phyloP scores from a whole-genome alignment of 1,140 invertebrate genomes.

The Lasioglossum albipes region DNA sequence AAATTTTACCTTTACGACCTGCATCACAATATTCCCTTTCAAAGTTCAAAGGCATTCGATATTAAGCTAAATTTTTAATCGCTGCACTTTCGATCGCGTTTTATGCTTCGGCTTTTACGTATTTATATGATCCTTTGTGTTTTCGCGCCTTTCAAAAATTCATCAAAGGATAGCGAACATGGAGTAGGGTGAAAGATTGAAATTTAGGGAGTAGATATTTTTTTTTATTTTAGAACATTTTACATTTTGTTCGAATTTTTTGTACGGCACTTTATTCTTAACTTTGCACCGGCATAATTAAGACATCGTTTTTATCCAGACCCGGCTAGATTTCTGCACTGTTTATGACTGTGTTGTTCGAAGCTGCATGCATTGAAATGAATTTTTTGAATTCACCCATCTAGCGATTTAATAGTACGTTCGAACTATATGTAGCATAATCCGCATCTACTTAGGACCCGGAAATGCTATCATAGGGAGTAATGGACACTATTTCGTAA shows the following conservation, averaged over 20 bases:
- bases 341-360: too few relatives aligned
- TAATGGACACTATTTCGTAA: too few relatives aligned
- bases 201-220: not conserved
- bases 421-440: too few relatives aligned
- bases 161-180: not conserved
- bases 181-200: not conserved
- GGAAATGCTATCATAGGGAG: too few relatives aligned
- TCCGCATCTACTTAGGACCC: too few relatives aligned
- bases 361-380: not conserved
- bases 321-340: too few relatives aligned
- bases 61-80: not conserved
- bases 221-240: not conserved
- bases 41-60: not conserved
- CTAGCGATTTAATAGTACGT: too few relatives aligned
- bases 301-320: not conserved
- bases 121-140: not conserved
- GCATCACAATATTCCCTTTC: not conserved
- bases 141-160: not conserved
- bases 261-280: not conserved
- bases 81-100: not conserved
- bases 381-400: not conserved
- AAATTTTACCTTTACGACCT: constrained; percentile 11
- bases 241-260: not conserved
- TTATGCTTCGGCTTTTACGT: not conserved
- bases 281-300: not conserved